A percentile compares a stretch with the other conserved stretches of the same genome.
phyloP scores from a whole-genome alignment of 2,797 vertebrate species.

The Argentina silus region DNA sequence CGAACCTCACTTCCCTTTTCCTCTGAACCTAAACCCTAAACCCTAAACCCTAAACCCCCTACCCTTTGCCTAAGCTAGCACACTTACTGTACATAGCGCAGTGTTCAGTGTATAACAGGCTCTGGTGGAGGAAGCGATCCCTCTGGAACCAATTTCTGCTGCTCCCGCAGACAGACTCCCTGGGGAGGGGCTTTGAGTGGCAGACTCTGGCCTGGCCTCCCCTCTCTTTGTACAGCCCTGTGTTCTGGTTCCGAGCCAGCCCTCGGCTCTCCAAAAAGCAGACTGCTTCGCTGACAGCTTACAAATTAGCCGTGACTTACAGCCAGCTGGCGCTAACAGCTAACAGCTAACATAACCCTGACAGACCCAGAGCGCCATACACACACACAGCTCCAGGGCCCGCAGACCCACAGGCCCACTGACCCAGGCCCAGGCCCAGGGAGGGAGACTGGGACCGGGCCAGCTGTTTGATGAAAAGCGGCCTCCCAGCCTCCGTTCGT shows the following conservation, averaged over 20 bases:
- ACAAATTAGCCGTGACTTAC: constrained; percentile 84
- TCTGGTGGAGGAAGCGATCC: constrained; percentile 65
- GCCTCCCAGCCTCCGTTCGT: constrained; percentile 27
- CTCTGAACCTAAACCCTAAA: too few relatives aligned
- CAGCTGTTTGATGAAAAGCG: constrained; percentile 62
- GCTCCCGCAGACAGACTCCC: constrained; percentile 67
- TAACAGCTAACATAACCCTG: constrained; percentile 62
- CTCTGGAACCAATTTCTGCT: constrained; percentile 85
- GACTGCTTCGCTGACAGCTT: constrained; percentile 83
- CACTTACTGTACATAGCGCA: constrained; percentile 18
- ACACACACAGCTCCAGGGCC: constrained; percentile 39
- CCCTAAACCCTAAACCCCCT: too few relatives aligned
- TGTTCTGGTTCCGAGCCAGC: constrained; percentile 70
- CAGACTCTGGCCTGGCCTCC: constrained; percentile 59
- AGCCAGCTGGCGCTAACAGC: constrained; percentile 68
- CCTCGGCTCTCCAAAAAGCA: constrained; percentile 70
- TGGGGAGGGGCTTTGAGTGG: constrained; percentile 74
- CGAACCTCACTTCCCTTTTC: too few relatives aligned
- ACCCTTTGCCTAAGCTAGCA: too few relatives aligned
- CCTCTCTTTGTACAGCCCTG: constrained; percentile 63
- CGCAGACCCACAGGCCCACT: constrained; percentile 75
- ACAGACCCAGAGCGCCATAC: constrained; percentile 71
- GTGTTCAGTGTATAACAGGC: constrained; percentile 43
- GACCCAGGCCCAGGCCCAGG: constrained; percentile 65
- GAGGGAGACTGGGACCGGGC: constrained; percentile 33